Conservation (phyloP, 1,140 invertebrate species). For the Schlechtendalia chinensis region DNA sequence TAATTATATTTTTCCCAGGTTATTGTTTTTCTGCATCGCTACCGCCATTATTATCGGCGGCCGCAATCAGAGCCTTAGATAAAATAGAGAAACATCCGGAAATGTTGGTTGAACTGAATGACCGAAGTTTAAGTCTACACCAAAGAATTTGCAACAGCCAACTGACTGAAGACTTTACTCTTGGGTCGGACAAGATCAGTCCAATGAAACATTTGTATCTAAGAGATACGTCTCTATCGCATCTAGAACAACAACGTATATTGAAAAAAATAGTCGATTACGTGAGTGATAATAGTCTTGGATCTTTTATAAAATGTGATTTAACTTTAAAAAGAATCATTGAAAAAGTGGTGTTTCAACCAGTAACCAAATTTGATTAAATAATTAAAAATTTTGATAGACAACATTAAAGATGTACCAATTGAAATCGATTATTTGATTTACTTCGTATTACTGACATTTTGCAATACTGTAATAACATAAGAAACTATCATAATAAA, state of each 20-base stretch:
- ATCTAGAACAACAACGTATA: conserved; percentile 51
- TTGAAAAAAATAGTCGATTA: conserved; percentile 47
- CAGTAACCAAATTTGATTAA: too few species aligned
- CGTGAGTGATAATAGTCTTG: conserved; percentile 35
- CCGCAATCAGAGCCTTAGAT: conserved; percentile 76
- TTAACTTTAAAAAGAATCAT: too few species aligned
- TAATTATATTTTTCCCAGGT: too few species aligned
- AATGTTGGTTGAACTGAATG: conserved; percentile 63
- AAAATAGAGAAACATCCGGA: conserved; percentile 70
- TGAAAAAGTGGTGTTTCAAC: too few species aligned
- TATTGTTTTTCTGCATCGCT: conserved; percentile 98
- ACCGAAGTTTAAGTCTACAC: conserved; percentile 62
- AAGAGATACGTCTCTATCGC: conserved; percentile 56
- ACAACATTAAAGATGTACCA: too few species aligned
- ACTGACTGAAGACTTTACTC: conserved; percentile 58
- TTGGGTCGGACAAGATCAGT: conserved; percentile 65
- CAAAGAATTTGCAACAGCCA: conserved; percentile 54
- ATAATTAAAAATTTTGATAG: too few species aligned
- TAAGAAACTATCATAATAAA: too few species aligned
- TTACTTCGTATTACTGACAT: too few species aligned
- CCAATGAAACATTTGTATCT: conserved; percentile 81
- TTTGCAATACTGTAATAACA: too few species aligned
- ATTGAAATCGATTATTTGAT: too few species aligned
- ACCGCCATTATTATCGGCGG: conserved; percentile 85
- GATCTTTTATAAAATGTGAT: too few species aligned